Conservation (phyloP, 2,113 vertebrate genomes). For the Corythoichthys haematopterus region DNA sequence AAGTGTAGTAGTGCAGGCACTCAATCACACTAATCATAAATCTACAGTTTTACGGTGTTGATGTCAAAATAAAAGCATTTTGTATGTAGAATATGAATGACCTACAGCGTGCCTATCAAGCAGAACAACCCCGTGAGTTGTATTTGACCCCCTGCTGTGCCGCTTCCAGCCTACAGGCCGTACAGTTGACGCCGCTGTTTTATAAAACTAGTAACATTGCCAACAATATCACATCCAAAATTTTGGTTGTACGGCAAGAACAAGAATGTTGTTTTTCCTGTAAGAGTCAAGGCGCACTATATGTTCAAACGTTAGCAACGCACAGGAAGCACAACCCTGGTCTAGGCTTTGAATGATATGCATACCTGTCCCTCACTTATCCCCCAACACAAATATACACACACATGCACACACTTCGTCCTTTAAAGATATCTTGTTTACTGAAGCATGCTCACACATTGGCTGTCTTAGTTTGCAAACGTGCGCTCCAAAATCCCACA, state of each 20-base stretch:
- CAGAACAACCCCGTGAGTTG: too few relatives aligned
- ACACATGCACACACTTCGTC: slow-evolving; percentile 12
- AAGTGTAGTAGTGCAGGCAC: too few relatives aligned
- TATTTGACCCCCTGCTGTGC: too few relatives aligned
- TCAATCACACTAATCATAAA: too few relatives aligned
- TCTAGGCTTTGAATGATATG: slow-evolving; percentile 44
- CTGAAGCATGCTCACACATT: slow-evolving; percentile 15
- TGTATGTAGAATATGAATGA: too few relatives aligned
- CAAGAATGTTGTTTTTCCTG: slow-evolving; percentile 21
- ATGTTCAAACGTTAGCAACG: slow-evolving; percentile 24
- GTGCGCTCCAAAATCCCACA: slow-evolving; percentile 43
- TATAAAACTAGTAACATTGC: neutral
- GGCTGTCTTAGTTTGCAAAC: slow-evolving; percentile 43
- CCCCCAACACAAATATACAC: slow-evolving; percentile 32
- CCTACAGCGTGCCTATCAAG: too few relatives aligned
- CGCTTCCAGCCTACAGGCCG: too few relatives aligned
- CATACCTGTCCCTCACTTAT: slow-evolving; percentile 30
- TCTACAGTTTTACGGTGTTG: too few relatives aligned
- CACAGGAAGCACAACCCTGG: slow-evolving; percentile 50
- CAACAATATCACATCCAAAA: neutral
- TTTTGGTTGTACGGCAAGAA: neutral
- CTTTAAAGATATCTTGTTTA: neutral
- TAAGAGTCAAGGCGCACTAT: slow-evolving; percentile 28
- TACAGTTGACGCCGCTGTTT: too few relatives aligned
- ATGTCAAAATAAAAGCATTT: too few relatives aligned